A percentile compares a stretch with the other conserved stretches of the same genome.
phyloP scores from a whole-genome alignment of 2,113 vertebrate genomes.

The Chionis minor region DNA sequence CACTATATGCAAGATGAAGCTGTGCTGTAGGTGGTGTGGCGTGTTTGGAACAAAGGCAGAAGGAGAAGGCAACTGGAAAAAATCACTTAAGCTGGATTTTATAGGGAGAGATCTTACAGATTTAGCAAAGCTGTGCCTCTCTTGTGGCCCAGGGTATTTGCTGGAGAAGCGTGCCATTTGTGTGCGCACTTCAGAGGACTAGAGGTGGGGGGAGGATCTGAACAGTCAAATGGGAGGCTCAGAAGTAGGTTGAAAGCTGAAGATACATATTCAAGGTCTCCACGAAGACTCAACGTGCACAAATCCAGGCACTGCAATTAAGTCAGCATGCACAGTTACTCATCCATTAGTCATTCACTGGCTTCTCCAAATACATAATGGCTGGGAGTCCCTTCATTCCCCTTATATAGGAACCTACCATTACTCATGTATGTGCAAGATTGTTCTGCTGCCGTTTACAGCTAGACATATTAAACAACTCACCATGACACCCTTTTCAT shows the following conservation, averaged over 20 bases:
- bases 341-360: slow-evolving; percentile 5
- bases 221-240: neutral
- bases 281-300: neutral
- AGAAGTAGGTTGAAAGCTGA: neutral
- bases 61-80: neutral
- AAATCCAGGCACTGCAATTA: neutral
- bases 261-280: neutral
- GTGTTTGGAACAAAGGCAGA: neutral
- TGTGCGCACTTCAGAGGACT: neutral
- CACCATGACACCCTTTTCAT: neutral
- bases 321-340: neutral
- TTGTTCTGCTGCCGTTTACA: neutral
- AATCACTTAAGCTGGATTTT: neutral
- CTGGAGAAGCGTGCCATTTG: neutral
- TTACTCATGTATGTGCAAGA: neutral
- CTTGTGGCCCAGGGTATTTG: neutral
- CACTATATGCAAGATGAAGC: accelerated
- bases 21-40: neutral
- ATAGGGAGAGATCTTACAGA: neutral
- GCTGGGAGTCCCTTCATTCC: neutral
- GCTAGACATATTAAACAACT: neutral
- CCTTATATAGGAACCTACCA: neutral
- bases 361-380: neutral
- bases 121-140: neutral
- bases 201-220: neutral